phyloP scores from a whole-genome alignment of 2,113 vertebrate genomes.

The Anarrhichthys ocellatus region DNA sequence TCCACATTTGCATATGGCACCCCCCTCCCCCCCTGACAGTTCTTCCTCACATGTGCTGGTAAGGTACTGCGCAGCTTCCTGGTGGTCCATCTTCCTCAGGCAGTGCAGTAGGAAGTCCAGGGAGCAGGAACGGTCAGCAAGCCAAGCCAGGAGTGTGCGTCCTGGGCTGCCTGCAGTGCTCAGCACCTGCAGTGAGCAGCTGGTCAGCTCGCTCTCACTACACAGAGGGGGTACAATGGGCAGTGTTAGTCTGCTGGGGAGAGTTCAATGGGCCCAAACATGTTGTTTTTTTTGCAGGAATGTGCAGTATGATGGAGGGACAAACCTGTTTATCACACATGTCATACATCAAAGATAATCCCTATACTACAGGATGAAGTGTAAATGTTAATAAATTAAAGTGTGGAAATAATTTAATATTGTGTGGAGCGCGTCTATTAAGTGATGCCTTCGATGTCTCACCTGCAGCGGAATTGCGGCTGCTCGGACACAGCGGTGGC shows the following conservation, averaged over 20 bases:
- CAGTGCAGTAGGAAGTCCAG: slow-evolving; percentile 83
- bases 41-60: slow-evolving; percentile 70
- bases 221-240: not conserved
- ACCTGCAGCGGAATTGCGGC: slow-evolving; percentile 86
- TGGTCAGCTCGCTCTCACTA: slow-evolving; percentile 87
- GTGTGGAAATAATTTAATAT: not conserved
- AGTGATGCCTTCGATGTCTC: slow-evolving; percentile 40
- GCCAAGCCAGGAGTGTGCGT: slow-evolving; percentile 80
- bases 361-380: not conserved
- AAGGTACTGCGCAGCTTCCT: slow-evolving; percentile 82
- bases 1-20: not conserved
- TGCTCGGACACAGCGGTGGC: slow-evolving; percentile 76
- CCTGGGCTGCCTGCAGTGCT: slow-evolving; percentile 84
- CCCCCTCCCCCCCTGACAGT: not conserved
- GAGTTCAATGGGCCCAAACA: not conserved
- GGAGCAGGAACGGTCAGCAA: slow-evolving; percentile 83
- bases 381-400: not conserved
- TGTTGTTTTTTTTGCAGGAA: not conserved
- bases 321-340: not conserved
- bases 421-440: not conserved
- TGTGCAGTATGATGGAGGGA: not conserved
- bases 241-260: not conserved
- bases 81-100: slow-evolving; percentile 85
- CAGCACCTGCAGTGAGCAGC: slow-evolving; percentile 88
- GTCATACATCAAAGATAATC: not conserved